A percentile compares a stretch with the other conserved stretches of the same genome.
Evolutionary conservation across 2,797 vertebrate species (phyloP).

Genomic region (Chrosomus eos): DNA sequence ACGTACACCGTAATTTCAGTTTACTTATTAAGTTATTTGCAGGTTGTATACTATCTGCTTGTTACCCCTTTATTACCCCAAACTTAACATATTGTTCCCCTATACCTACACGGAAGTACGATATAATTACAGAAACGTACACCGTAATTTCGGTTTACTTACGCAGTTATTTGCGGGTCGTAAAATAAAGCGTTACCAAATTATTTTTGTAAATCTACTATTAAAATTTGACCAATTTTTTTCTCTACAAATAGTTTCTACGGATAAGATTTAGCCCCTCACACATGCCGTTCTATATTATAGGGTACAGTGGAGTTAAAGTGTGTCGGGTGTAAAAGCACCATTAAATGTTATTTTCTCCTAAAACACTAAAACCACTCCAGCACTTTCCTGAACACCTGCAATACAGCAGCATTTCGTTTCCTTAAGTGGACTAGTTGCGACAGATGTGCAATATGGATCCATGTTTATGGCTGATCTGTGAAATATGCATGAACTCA

Average conservation of each 20-base stretch:
- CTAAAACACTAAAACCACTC: background rate
- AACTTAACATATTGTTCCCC: too few species aligned
- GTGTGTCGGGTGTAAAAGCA: background rate
- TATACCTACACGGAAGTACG: too few species aligned
- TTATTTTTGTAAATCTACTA: background rate
- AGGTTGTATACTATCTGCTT: too few species aligned
- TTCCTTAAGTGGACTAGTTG: background rate
- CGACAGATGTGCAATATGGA: background rate
- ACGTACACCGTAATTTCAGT: too few species aligned
- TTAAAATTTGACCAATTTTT: background rate
- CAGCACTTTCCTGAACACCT: background rate
- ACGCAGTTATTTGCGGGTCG: too few species aligned
- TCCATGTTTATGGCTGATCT: background rate
- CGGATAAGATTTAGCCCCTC: background rate
- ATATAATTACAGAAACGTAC: too few species aligned
- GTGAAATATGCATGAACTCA: background rate
- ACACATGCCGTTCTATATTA: background rate
- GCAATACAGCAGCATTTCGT: background rate
- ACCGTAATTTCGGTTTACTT: too few species aligned
- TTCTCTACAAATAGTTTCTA: background rate
- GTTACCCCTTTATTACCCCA: too few species aligned
- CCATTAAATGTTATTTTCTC: background rate
- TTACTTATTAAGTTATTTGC: too few species aligned
- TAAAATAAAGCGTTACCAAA: too few species aligned
- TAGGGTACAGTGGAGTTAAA: background rate